phyloP scores from a whole-genome alignment of 2,888 invertebrate genomes.

The Xestobium rufovillosum region DNA sequence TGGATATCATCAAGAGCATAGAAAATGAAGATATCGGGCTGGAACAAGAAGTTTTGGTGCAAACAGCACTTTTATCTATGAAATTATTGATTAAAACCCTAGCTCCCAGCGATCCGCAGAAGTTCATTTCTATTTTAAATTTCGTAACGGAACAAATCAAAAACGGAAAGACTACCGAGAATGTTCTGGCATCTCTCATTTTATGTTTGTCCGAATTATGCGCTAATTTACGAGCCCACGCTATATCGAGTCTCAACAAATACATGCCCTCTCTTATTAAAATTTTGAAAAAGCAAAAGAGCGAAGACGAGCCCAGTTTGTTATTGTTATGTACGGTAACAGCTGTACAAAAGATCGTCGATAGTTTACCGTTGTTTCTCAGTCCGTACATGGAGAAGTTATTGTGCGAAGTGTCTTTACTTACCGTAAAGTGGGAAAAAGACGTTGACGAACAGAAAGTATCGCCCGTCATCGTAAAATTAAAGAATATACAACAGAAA shows the following conservation, averaged over 20 bases:
- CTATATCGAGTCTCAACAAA: constrained; percentile 64
- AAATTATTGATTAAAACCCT: constrained; percentile 74
- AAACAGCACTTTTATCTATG: constrained; percentile 73
- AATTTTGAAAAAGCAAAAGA: constrained; percentile 55
- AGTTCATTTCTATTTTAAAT: constrained; percentile 64
- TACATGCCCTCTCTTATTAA: constrained; percentile 71
- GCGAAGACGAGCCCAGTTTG: constrained; percentile 52
- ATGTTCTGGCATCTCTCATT: constrained; percentile 65
- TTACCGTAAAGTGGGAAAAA: constrained; percentile 34
- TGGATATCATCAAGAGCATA: constrained; percentile 52
- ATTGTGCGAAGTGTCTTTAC: constrained; percentile 54
- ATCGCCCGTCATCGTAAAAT: constrained; percentile 49
- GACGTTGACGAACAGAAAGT: constrained; percentile 46
- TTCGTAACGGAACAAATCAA: constrained; percentile 57
- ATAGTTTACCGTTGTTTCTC: constrained; percentile 73
- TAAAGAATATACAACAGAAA: constrained; percentile 57
- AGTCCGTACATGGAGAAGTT: constrained; percentile 76
- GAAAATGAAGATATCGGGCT: constrained; percentile 42
- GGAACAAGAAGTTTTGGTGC: constrained; percentile 65
- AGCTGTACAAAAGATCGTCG: constrained; percentile 73
- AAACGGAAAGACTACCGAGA: constrained; percentile 45
- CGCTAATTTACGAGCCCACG: constrained; percentile 64
- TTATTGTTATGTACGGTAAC: constrained; percentile 68
- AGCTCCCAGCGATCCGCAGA: constrained; percentile 57
- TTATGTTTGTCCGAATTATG: constrained; percentile 75